Base-by-base conservation (phyloP, 2,888 invertebrate genomes). In the Smittia aterrima region DNA sequence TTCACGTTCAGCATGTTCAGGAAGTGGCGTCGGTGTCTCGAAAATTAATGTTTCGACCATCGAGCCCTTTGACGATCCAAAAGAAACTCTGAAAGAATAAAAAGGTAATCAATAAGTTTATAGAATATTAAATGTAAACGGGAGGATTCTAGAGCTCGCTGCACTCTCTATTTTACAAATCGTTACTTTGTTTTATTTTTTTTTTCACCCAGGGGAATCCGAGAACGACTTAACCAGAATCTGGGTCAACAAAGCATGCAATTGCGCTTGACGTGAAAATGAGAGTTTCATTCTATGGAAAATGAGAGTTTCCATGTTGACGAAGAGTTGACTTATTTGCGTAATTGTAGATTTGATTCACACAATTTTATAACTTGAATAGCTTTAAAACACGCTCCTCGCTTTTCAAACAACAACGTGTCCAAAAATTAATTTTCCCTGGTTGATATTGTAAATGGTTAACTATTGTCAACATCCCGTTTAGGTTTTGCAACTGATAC, bases 21-120 rank as follows among this genome's bases (percentile, higher is more conserved):
- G 92, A 71, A 92, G 87, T 76, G 87, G 88, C 70, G 86, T 86
- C 38, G 90, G 90, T 79, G 90, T 92, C 85, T 95, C 95, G 85
- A 92, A 95, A 78, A 95, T 93, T 78, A 95, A 86, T 66, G 95
- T 95, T 85, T 95, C 95, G 77, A 95, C 95, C 95, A 95, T 95
- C 71, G 95, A 95, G 77, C 95, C 95, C 83, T 95, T 95, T 78
- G 94, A 94, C 82, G 94, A 95, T 78, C 95, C 95, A 84, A 95
- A 95, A 70, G 95, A 95, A 77, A 95, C 95, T 86, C 95, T 95
- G 87, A 13, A 84, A 85, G 75, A 75, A 76, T 77, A 76, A 75
- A 40, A 64, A 40, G 22, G 77, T 66, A 76, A 75, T 27, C 22
- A 9, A 58, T 58, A 7, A 22, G 47, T 3, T 7, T 3, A 47